These are phyloP conservation scores for Podocnemis expansa DNA, from an alignment of 2,113 vertebrate species.

Conservation along the genomic window DNA sequence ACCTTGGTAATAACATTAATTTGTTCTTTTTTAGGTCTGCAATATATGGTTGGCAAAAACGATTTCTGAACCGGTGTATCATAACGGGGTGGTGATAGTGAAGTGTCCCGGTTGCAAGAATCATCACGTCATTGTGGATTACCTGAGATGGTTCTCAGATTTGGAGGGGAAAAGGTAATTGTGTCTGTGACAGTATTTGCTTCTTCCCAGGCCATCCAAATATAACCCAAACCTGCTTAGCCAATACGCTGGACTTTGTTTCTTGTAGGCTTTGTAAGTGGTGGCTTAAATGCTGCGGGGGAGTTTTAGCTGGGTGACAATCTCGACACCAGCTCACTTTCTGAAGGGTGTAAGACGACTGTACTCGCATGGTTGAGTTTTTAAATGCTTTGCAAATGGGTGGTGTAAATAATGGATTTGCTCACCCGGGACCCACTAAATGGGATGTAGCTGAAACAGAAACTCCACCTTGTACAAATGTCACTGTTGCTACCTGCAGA, in stretches of 20 bases:
- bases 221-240: fast-evolving
- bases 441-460: neutral
- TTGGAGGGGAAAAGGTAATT: slow-evolving; percentile 90
- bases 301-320: fast-evolving
- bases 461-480: fast-evolving
- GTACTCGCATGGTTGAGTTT: fast-evolving
- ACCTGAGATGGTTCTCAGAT: slow-evolving; percentile 94
- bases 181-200: fast-evolving
- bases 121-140: slow-evolving; percentile 94
- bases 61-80: slow-evolving; percentile 91
- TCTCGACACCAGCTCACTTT: fast-evolving
- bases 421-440: fast-evolving
- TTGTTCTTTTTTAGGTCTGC: slow-evolving; percentile 84
- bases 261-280: fast-evolving
- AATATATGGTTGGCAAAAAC: slow-evolving; percentile 83
- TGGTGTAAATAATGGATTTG: neutral
- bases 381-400: neutral
- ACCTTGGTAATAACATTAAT: fast-evolving
- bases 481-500: neutral
- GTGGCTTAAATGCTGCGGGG: fast-evolving
- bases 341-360: fast-evolving
- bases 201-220: fast-evolving
- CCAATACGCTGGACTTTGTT: fast-evolving
- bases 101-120: slow-evolving; percentile 89
- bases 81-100: slow-evolving; percentile 91